These are phyloP conservation scores for Baccha elongata DNA, from an alignment of 2,888 invertebrate species.

Conservation along the genomic window DNA sequence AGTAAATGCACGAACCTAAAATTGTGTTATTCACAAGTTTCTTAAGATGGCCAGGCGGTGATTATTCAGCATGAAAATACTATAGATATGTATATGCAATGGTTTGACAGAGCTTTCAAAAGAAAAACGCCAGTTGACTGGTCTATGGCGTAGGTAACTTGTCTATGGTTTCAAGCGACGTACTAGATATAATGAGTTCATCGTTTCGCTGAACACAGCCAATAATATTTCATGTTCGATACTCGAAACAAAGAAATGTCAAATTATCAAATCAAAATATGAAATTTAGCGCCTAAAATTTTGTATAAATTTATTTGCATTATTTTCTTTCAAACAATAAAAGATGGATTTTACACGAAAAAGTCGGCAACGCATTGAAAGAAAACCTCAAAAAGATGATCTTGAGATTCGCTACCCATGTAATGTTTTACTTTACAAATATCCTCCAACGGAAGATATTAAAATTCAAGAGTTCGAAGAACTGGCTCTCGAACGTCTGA, in stretches of 20 bases:
- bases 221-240: neutral
- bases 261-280: neutral
- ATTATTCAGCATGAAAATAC: no score
- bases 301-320: no score
- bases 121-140: no score
- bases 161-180: no score
- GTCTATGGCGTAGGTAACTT: no score
- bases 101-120: no score
- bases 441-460: constrained; percentile 89
- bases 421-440: constrained; percentile 90
- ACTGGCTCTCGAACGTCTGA: constrained; percentile 91
- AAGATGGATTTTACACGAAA: constrained; percentile 79
- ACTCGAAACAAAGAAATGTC: neutral
- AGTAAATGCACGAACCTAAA: no score
- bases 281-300: constrained; percentile 1
- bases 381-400: constrained; percentile 80
- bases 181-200: no score
- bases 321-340: neutral
- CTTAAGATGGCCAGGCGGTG: no score
- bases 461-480: constrained; percentile 93
- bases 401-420: constrained; percentile 86
- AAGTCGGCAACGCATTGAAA: constrained; percentile 76
- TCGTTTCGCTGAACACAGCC: no score
- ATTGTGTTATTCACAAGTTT: no score
- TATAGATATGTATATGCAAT: no score